Evolutionary conservation across 2,113 vertebrate species (phyloP).

Genomic region (Panurus biarmicus): DNA sequence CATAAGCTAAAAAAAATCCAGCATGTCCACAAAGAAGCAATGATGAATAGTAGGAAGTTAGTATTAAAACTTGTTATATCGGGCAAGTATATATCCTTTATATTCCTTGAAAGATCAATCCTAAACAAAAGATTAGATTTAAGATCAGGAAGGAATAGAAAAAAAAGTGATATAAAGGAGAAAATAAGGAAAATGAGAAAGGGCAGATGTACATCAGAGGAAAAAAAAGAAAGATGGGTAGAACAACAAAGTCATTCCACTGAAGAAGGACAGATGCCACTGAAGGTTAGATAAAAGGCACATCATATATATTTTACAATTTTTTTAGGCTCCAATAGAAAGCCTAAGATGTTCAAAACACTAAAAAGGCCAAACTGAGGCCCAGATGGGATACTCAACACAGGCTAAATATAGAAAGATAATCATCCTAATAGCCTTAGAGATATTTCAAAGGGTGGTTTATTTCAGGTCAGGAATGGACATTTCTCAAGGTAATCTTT

Average conservation of each 20-base stretch:
- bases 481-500: neutral
- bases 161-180: neutral
- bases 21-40: neutral
- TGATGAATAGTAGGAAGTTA: neutral
- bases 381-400: neutral
- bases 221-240: neutral
- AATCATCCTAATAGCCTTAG: constrained; percentile 7
- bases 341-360: neutral
- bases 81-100: neutral
- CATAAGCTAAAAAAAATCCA: neutral
- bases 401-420: neutral
- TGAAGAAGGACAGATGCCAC: neutral
- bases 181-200: neutral
- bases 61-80: neutral
- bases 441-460: neutral
- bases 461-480: neutral
- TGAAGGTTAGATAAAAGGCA: neutral
- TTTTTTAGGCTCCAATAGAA: neutral
- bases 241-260: neutral
- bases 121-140: neutral
- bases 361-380: neutral
- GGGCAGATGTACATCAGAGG: accelerated
- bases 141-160: neutral
- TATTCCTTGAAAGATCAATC: neutral
- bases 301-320: neutral